Evolutionary conservation across 1,140 invertebrate genomes (phyloP).

Genomic region (Ganaspis sp.): DNA sequence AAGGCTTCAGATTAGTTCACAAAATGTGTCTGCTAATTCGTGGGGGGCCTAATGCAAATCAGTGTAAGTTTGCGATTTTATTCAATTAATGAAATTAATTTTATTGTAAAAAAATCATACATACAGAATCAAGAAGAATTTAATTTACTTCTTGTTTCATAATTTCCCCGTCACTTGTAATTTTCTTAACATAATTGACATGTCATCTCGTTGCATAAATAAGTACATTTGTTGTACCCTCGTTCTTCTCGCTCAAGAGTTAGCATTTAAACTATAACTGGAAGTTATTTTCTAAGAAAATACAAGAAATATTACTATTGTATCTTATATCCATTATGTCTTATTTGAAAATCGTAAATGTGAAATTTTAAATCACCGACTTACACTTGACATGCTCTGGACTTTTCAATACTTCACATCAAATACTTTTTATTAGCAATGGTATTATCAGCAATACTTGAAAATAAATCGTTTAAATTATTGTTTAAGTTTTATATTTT

Average conservation of each 20-base stretch:
- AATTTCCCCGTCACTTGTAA: constrained; percentile 42
- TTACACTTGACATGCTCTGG: constrained; percentile 50
- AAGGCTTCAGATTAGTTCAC: constrained; percentile 60
- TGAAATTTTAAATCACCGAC: constrained; percentile 29
- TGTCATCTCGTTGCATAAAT: constrained; percentile 30
- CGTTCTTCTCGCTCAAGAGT: constrained; percentile 29
- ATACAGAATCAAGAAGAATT: neutral
- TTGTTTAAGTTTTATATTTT: no score
- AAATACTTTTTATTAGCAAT: neutral
- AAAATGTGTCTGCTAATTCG: constrained; percentile 52
- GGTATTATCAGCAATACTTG: neutral
- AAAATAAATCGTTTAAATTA: no score
- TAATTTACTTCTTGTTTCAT: neutral
- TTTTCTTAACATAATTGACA: constrained; percentile 38
- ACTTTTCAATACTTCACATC: constrained; percentile 30
- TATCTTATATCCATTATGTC: constrained; percentile 33
- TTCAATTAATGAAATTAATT: constrained; percentile 10
- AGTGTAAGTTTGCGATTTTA: constrained; percentile 42
- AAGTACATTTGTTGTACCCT: constrained; percentile 39
- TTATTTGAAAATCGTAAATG: constrained; percentile 38
- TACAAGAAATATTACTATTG: constrained; percentile 37
- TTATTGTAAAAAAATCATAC: constrained; percentile 20
- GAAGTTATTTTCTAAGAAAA: constrained; percentile 35
- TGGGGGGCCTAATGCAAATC: constrained; percentile 57
- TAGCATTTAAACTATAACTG: constrained; percentile 32